Evolutionary conservation across 2,797 vertebrate genomes (phyloP).

Genomic region (Artibeus jamaicensis): DNA sequence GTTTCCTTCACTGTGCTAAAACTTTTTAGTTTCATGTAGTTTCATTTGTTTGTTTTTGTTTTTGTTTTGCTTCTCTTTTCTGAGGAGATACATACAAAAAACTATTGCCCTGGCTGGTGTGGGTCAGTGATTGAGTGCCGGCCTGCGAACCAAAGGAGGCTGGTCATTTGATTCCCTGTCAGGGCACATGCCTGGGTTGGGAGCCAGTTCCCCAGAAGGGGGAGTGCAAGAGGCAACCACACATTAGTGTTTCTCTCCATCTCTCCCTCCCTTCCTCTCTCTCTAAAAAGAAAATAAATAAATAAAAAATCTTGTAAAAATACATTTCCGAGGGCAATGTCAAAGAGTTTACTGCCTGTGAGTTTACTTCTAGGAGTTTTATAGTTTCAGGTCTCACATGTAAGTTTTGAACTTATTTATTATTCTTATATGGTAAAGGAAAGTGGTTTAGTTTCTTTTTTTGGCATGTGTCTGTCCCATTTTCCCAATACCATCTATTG

Average conservation of each 20-base stretch:
- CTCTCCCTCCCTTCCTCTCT: no score
- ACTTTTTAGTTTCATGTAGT: not conserved
- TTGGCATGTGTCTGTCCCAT: not conserved
- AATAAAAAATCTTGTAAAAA: not conserved
- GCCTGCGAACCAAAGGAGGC: no score
- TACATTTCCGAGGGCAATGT: not conserved
- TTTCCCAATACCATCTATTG: not conserved
- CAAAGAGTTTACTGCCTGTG: not conserved
- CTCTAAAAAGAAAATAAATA: no score
- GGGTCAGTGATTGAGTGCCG: no score
- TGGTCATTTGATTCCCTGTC: no score
- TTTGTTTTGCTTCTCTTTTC: not conserved
- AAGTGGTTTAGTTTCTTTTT: not conserved
- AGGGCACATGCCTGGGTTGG: no score
- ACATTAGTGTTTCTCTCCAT: no score
- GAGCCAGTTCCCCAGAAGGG: no score
- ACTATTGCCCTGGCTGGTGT: not conserved
- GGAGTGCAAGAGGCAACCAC: no score
- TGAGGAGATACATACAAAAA: not conserved
- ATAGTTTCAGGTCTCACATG: not conserved
- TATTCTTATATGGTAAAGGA: not conserved
- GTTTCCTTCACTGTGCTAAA: not conserved
- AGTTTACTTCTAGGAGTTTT: not conserved
- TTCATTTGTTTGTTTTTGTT: not conserved
- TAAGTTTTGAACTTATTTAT: not conserved